Base-by-base conservation (phyloP, 2,888 invertebrate genomes). In the Philereme transversata region DNA sequence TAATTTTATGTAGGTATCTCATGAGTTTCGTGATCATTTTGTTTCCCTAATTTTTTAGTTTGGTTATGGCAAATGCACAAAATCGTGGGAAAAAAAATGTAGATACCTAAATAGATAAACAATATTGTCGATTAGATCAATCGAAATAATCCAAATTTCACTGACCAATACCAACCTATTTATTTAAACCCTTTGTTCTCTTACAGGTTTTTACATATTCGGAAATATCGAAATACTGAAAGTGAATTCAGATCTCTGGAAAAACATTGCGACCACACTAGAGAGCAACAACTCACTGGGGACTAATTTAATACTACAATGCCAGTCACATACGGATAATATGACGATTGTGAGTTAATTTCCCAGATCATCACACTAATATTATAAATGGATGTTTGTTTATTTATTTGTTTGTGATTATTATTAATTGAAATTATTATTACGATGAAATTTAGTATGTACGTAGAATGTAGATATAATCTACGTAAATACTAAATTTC, bases 171-270 rank as follows among this genome's bases (percentile, higher is more conserved):
- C 4, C 6, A 22, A 33, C 11, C 11, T 8, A 3, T 8, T 35
- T 9, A 6, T 22, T 22, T n/a, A n/a, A 5, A 5, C 34, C 7
- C 6, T 43, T 51, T 6, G 6, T 54, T 35, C n/a, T 33, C 1
- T 76, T 74, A 36, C 67, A 92, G 95, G 95, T 2, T 90, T 96
- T 60, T 96, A 94, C 74, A 93, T 95, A 44, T 93, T 95, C 73
- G 96, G 96, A 33, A 96, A 96, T 73, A 94, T 95, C 69, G 79
- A 90, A 4, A 88, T 91, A 54, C 74, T 95, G 5, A 89, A 87
- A 71, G 69, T 71, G 3, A 91, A 89, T 51, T 93, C 93, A 9
- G 68, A 81, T 9, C 80, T 94, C 34, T 95, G 95, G 95, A 78
- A 70, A 10, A 86, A 93, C 67, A 91, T 95, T 33, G 88, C 90